Conservation (phyloP, 2,797 vertebrate genomes). For the Tragelaphus oryx region DNA sequence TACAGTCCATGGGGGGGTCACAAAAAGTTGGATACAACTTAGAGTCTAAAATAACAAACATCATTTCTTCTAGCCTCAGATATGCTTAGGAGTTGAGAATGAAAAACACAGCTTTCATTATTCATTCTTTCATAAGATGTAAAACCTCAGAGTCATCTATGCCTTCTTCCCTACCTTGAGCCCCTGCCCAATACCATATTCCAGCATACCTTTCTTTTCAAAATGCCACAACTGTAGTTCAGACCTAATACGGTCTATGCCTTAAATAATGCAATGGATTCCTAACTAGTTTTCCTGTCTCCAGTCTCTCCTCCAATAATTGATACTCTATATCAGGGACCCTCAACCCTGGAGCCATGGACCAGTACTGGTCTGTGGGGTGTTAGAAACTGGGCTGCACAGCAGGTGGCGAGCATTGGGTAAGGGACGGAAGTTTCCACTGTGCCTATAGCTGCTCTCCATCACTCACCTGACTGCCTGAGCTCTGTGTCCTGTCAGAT, state of each 20-base stretch:
- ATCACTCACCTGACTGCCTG: neutral
- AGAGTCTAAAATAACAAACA: neutral
- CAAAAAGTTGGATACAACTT: neutral
- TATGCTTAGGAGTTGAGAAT: neutral
- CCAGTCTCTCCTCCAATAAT: neutral
- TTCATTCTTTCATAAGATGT: neutral
- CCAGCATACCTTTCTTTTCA: neutral
- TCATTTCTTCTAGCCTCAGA: slow-evolving; percentile 8
- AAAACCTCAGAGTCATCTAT: neutral
- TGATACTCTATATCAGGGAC: neutral
- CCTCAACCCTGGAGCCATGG: neutral
- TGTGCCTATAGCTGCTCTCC: neutral
- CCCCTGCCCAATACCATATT: neutral
- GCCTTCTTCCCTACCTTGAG: neutral
- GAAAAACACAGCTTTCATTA: slow-evolving; percentile 12
- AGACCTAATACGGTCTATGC: neutral
- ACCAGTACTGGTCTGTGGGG: neutral
- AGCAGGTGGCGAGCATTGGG: neutral
- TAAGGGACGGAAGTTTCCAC: neutral
- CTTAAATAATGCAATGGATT: neutral
- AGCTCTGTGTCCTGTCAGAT: neutral
- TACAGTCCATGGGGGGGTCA: neutral
- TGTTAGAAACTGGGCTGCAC: neutral
- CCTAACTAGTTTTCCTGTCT: neutral
- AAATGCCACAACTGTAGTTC: neutral